phyloP scores from a whole-genome alignment of 2,113 vertebrate genomes.

The Bubo blakistoni region DNA sequence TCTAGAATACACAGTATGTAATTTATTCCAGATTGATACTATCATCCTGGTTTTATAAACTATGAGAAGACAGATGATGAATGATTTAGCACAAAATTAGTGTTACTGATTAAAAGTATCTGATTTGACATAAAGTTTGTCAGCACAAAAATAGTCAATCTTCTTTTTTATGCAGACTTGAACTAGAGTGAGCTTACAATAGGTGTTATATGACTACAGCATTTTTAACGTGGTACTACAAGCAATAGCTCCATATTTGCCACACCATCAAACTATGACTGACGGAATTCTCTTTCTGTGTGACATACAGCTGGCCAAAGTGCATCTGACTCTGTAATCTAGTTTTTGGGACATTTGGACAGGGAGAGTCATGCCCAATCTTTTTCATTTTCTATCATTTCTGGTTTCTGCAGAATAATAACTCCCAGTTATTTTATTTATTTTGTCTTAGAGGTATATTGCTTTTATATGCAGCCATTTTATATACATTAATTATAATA shows the following conservation, averaged over 20 bases:
- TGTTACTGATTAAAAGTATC: background rate
- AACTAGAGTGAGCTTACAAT: background rate
- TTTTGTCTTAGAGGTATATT: background rate
- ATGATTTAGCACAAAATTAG: background rate
- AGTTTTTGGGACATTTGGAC: background rate
- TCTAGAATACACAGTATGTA: background rate
- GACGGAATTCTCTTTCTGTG: background rate
- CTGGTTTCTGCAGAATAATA: background rate
- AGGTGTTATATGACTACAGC: background rate
- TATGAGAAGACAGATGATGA: background rate
- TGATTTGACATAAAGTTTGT: background rate
- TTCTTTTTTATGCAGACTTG: background rate
- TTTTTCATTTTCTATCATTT: background rate
- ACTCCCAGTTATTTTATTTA: background rate
- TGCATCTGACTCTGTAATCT: background rate
- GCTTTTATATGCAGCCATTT: background rate
- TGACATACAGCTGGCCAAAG: background rate
- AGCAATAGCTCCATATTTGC: background rate
- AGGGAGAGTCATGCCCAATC: background rate
- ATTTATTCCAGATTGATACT: background rate
- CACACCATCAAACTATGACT: background rate
- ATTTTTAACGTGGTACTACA: background rate
- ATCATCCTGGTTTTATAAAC: background rate
- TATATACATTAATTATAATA: background rate
- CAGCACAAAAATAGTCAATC: background rate